A percentile compares a stretch with the other conserved stretches of the same genome.
phyloP scores from a whole-genome alignment of 2,797 vertebrate genomes.

The Pyrocephalus nanus region DNA sequence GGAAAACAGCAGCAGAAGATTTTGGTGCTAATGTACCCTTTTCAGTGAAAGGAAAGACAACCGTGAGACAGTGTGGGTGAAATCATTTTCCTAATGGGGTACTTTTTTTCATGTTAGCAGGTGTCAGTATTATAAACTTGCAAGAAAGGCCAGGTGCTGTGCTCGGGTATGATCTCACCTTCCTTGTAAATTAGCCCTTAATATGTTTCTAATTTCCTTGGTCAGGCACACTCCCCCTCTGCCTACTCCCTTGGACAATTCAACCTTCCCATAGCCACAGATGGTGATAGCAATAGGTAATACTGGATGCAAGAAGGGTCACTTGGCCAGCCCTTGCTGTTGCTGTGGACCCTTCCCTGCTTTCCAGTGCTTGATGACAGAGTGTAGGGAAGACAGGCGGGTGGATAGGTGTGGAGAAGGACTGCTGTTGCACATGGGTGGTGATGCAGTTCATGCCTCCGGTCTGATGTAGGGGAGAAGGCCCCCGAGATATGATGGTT shows the following conservation, averaged over 20 bases:
- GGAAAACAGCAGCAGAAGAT: neutral
- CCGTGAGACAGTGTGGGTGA: neutral
- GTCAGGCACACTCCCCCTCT: neutral
- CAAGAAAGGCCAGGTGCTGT: neutral
- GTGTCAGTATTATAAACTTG: neutral
- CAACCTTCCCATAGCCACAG: neutral
- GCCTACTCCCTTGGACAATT: neutral
- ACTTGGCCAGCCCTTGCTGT: neutral
- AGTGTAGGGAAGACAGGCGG: neutral
- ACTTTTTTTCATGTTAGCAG: neutral
- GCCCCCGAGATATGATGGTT: neutral
- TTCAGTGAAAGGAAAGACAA: neutral
- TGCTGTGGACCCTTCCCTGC: neutral
- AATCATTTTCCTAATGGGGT: neutral
- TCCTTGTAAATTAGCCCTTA: neutral
- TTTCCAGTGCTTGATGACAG: neutral
- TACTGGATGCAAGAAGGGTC: neutral
- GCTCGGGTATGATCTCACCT: neutral
- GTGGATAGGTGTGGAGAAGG: rapidly evolving
- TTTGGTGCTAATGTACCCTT: neutral
- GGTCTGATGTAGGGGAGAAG: neutral
- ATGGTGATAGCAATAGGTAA: rapidly evolving
- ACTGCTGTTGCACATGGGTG: neutral
- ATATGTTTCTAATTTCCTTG: neutral
- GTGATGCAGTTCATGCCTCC: neutral